Percentiles rank a stretch among this genome's conserved stretches.
phyloP scores from a whole-genome alignment of 2,113 vertebrate species.

The rabbit (Oryctolagus cuniculus) region mOryCun1.1 NC_091451.1:36376001-36376500 shows the following conservation, averaged over 20 bases:
- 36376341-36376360: constrained; percentile 41
- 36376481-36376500: background rate
- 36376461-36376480: constrained; percentile 27
- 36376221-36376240: background rate
- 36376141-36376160: background rate
- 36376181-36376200: background rate
- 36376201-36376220: background rate
- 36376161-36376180: background rate
- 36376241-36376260: background rate
- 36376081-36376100: constrained; percentile 48
- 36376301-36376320: constrained; percentile 43
- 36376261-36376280: constrained; percentile 50
- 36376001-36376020: too few species aligned
- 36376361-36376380: background rate
- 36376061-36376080: background rate
- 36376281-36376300: constrained; percentile 35
- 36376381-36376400: constrained; percentile 55
- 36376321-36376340: constrained; percentile 61
- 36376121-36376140: constrained; percentile 27
- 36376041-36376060: background rate
- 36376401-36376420: constrained; percentile 4
- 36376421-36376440: background rate
- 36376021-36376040: too few species aligned
- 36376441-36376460: background rate
- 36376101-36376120: constrained; percentile 47